Percentiles rank a stretch among this genome's conserved stretches.
These are phyloP conservation scores for Zaprionus lineosus DNA, from an alignment of 2,888 invertebrate species.

Conservation along the genomic window DNA sequence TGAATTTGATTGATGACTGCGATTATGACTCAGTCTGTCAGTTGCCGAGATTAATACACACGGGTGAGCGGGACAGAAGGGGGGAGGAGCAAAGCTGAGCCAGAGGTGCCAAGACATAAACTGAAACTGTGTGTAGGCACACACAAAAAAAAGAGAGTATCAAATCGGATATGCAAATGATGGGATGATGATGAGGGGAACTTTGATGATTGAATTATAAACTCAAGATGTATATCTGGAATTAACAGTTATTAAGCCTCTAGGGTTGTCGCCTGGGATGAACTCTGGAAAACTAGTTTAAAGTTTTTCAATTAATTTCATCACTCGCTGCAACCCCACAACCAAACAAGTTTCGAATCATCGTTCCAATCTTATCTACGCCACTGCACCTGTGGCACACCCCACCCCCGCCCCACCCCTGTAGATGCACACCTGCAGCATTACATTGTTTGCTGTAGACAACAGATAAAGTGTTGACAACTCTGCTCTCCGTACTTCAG, in stretches of 20 bases:
- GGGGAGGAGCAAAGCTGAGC: neutral
- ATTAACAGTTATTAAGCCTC: constrained; percentile 1
- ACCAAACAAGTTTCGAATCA: neutral
- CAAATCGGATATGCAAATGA: constrained; percentile 43
- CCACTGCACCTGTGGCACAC: constrained; percentile 30
- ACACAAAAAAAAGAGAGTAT: too few relatives aligned
- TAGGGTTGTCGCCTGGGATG: too few relatives aligned
- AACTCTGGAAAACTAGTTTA: too few relatives aligned
- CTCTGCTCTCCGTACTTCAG: constrained; percentile 17
- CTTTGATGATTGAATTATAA: constrained; percentile 5
- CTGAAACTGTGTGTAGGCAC: constrained; percentile 17
- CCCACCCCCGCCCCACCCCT: neutral
- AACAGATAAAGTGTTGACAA: constrained; percentile 67
- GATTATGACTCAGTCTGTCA: constrained; percentile 66
- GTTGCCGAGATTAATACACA: constrained; percentile 4
- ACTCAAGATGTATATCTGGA: constrained; percentile 3
- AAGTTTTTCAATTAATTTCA: neutral
- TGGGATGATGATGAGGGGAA: too few relatives aligned
- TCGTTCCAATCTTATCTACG: neutral
- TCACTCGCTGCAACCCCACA: neutral
- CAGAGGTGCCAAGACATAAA: constrained; percentile 8
- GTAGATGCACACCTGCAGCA: neutral
- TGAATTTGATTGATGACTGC: constrained; percentile 62
- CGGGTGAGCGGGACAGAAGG: constrained; percentile 2
- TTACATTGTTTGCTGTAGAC: constrained; percentile 56